Evolutionary conservation across 2,113 vertebrate genomes (phyloP), one percentile per base, ranked within the genome.

Genomic region (Rattus norvegicus): DNA sequence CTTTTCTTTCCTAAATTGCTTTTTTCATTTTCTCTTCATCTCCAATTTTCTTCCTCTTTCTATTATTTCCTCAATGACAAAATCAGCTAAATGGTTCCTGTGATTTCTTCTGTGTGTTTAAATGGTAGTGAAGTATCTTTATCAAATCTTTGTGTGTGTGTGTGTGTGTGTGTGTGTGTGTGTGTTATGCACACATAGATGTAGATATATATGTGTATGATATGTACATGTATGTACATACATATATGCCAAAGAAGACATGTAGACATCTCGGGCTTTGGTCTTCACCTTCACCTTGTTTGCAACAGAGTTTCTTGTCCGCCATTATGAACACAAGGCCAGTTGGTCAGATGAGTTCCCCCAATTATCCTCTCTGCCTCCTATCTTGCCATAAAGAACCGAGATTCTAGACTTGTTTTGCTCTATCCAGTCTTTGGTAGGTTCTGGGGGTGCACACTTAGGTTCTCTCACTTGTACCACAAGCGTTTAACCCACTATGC

Each of bases 31-130:
- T 69, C 79, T 16, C 7, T 36, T 72, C 80, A 65, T 91, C 69
- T 84, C 26, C 9, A 24, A 36, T 77, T 65, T 89, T 73, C 17
- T 28, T 79, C 54, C 20, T 63, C 79, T 73, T 94, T 14, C 54
- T 24, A 28, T 89, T 52, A 72, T 96, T 88, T 94, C 52, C 86
- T 95, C 6, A 2, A 56, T 93, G 70, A 79, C 36, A 70, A 54
- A 90, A 86, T 72, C 91, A 56, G 88, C n/a, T 90, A 43, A 92
- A 76, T 43, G 26, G 73, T 85, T 59, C 65, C 30, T 85, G 80
- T 65, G 59, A 83, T 94, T 95, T 17, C 22, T 22, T 90, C 90
- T 97, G 30, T 63, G 59, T 84, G 61, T 88, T 63, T 84, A 59
- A 77, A 85, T 87, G 52, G 52, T 33, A 90, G 39, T 69, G 33